These are phyloP conservation scores for Paguma larvata DNA, from an alignment of 2,797 vertebrate genomes.

Conservation along the genomic window DNA sequence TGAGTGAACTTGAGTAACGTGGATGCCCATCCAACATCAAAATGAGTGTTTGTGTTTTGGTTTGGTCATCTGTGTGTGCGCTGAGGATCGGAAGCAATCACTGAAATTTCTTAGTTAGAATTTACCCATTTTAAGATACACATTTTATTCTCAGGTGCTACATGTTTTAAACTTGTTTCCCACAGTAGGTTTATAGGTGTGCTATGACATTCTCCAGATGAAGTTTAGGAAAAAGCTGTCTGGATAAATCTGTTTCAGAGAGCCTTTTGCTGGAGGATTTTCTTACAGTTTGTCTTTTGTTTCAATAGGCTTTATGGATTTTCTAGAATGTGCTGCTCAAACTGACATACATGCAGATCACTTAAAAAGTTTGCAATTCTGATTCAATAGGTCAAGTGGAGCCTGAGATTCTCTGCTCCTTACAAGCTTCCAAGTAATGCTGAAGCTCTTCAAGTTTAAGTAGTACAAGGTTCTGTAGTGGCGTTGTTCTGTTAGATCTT, in stretches of 20 bases:
- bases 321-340: slow-evolving; percentile 16
- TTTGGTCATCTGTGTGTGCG: not conserved
- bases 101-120: not conserved
- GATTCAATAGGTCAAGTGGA: not conserved
- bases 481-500: not conserved
- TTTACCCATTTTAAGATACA: not conserved
- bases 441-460: not conserved
- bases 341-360: not conserved
- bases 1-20: not conserved
- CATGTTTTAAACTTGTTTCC: not conserved
- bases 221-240: not conserved
- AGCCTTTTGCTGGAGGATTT: not conserved
- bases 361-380: not conserved
- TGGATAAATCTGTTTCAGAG: slow-evolving; percentile 20
- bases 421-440: not conserved
- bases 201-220: not conserved
- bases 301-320: not conserved
- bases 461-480: not conserved
- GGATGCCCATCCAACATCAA: not conserved
- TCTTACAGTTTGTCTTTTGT: slow-evolving; percentile 8
- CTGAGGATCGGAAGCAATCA: not conserved
- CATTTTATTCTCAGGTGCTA: slow-evolving; percentile 11
- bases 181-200: not conserved
- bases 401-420: not conserved
- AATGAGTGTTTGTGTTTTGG: not conserved